These are phyloP conservation scores for Crenichthys baileyi DNA, from an alignment of 2,797 vertebrate genomes.

Conservation along the genomic window DNA sequence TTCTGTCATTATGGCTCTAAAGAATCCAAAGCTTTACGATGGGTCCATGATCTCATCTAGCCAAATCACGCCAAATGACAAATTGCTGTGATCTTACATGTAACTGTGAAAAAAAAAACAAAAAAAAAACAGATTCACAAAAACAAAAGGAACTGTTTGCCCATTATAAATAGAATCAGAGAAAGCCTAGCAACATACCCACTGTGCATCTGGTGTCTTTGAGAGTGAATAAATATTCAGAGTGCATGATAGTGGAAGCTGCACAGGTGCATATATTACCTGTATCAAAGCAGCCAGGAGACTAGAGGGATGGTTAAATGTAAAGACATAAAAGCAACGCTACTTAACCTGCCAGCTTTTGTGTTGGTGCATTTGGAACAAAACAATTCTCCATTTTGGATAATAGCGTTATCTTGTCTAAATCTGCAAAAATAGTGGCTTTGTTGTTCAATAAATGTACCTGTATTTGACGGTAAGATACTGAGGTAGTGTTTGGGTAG, in stretches of 20 bases:
- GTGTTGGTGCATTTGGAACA: constrained; percentile 66
- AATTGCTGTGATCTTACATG: constrained; percentile 62
- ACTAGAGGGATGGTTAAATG: constrained; percentile 75
- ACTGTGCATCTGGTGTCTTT: constrained; percentile 78
- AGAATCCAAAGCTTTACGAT: constrained; percentile 47
- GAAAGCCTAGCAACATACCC: constrained; percentile 77
- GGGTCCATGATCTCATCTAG: constrained; percentile 38
- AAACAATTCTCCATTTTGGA: constrained; percentile 63
- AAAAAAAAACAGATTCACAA: constrained; percentile 58
- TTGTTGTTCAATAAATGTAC: constrained; percentile 68
- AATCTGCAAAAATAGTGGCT: constrained; percentile 64
- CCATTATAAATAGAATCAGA: constrained; percentile 81
- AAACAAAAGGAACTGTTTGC: constrained; percentile 66
- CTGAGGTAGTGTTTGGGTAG: constrained; percentile 52
- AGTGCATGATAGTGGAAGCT: constrained; percentile 74
- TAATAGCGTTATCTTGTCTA: constrained; percentile 66
- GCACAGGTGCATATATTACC: constrained; percentile 83
- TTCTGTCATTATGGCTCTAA: not conserved
- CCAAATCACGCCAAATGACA: constrained; percentile 58
- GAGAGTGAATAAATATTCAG: constrained; percentile 81
- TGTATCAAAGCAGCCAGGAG: constrained; percentile 78
- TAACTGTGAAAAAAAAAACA: constrained; percentile 41
- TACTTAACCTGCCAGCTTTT: constrained; percentile 75
- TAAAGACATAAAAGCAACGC: constrained; percentile 78
- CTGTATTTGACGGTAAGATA: constrained; percentile 37